Percentiles rank a stretch among this genome's conserved stretches.
Conservation (phyloP, 1,140 invertebrate genomes). For the Gonioctena quinquepunctata region DNA sequence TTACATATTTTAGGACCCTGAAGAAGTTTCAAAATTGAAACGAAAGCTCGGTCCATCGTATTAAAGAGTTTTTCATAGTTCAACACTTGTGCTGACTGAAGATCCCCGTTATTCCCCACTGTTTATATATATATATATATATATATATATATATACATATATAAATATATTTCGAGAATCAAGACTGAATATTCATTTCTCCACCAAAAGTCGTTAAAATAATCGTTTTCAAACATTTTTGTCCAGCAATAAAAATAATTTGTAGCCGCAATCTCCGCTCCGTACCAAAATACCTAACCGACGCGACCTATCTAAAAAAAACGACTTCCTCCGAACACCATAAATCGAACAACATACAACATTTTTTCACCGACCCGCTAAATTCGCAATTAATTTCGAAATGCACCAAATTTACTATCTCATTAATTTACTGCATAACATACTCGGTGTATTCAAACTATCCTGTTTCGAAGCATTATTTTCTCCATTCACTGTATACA, state of each 20-base stretch:
- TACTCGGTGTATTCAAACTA: slow-evolving; percentile 37
- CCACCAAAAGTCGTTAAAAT: neutral
- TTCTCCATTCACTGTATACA: slow-evolving; percentile 30
- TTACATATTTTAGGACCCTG: too few species aligned
- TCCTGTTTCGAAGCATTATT: slow-evolving; percentile 39
- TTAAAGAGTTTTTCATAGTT: too few species aligned
- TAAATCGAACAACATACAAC: slow-evolving; percentile 4
- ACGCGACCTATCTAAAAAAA: neutral
- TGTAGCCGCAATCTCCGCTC: neutral
- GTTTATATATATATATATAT: too few species aligned
- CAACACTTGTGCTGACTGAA: too few species aligned
- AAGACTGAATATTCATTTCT: too few species aligned
- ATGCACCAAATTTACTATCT: slow-evolving; percentile 35
- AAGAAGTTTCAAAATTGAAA: too few species aligned
- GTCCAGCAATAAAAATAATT: neutral
- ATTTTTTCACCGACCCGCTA: neutral
- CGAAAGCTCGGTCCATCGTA: too few species aligned
- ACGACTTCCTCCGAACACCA: neutral
- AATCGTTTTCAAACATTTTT: neutral
- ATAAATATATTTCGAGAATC: too few species aligned
- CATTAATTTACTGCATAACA: slow-evolving; percentile 41
- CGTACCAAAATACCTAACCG: neutral
- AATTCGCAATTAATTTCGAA: neutral
- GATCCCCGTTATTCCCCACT: too few species aligned
- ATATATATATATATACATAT: too few species aligned